Evolutionary conservation across 1,140 invertebrate species (phyloP), one percentile per base, ranked within the genome.

Genomic region (Macrobrachium rosenbergii): DNA sequence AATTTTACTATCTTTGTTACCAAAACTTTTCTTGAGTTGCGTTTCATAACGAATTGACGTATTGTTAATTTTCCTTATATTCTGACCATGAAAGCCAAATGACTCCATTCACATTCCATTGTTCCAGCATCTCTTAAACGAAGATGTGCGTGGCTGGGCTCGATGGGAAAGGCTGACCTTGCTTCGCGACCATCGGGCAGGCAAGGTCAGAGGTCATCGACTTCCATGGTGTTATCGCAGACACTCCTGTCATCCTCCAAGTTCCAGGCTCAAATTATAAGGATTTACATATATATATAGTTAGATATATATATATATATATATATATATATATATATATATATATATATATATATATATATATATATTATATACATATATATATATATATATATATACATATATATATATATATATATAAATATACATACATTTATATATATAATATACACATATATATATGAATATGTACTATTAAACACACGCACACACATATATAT

Each of bases 201-300:
- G 88, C 75, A 90, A 90, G 63, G 89, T 92, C 62, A 86, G 88
- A 16, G 88, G 85, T 52, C 89, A 91, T 77, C 75, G 90, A 52
- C 85, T 91, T n/a, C 76, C 89, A 85, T 58, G 91, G 91, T 21
- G 90, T 90, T 21, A 85, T 93, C 90, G 89, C 90, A 82, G 90
- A 92, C 88, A 90, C 92, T 91, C 90, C 90, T 90, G 79, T 76
- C 82, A 91, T 88, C 90, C 90, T 90, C 28, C 90, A 90, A 83
- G 92, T 90, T 90, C 90, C 45, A 88, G 84, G 37, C 82, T 91
- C 14, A 87, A 91, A 63, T 83, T 88, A 77, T 91, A 87, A 85
- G 77, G 83, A 59, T 21, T 64, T 88, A 89, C 12, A 92, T 6
- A 28, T n/a, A n/a, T n/a, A n/a, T n/a, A n/a, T n/a, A n/a, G n/a